Conservation (phyloP, 1,140 invertebrate species). For the honey bee (Apis mellifera) region DNA sequence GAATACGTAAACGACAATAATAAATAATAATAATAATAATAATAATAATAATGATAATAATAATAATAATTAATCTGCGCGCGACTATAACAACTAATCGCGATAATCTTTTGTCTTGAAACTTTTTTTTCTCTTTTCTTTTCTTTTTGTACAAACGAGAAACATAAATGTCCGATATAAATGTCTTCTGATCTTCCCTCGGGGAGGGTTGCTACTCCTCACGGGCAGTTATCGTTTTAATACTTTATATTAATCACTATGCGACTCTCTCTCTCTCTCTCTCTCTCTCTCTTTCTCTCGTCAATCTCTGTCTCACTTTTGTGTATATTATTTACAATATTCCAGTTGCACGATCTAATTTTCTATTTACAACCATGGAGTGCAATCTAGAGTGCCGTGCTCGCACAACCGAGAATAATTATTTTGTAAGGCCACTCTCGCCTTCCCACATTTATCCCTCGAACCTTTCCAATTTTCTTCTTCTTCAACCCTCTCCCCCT, state of each 20-base stretch:
- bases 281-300: constrained; percentile 26
- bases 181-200: constrained; percentile 20
- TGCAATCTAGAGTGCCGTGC: constrained; percentile 50
- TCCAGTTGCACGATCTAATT: constrained; percentile 49
- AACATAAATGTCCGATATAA: constrained; percentile 31
- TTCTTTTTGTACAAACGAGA: constrained; percentile 37
- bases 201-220: constrained; percentile 18
- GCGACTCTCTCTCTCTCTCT: constrained; percentile 41
- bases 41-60: constrained; percentile 59
- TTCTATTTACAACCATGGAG: constrained; percentile 67
- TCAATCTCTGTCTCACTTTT: constrained; percentile 32
- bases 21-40: constrained; percentile 47
- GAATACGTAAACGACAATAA: constrained; percentile 49
- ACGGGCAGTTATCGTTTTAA: not conserved
- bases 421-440: constrained; percentile 51
- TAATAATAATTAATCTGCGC: constrained; percentile 52
- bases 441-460: not conserved
- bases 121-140: too few species aligned
- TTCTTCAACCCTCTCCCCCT: not conserved
- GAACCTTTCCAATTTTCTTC: too few species aligned
- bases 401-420: constrained; percentile 48
- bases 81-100: constrained; percentile 34
- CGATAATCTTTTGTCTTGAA: not conserved
- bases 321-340: constrained; percentile 61
- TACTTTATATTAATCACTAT: constrained; percentile 25